Base-by-base conservation (phyloP, 1,140 invertebrate genomes). In the Hydropsyche tenuis region DNA sequence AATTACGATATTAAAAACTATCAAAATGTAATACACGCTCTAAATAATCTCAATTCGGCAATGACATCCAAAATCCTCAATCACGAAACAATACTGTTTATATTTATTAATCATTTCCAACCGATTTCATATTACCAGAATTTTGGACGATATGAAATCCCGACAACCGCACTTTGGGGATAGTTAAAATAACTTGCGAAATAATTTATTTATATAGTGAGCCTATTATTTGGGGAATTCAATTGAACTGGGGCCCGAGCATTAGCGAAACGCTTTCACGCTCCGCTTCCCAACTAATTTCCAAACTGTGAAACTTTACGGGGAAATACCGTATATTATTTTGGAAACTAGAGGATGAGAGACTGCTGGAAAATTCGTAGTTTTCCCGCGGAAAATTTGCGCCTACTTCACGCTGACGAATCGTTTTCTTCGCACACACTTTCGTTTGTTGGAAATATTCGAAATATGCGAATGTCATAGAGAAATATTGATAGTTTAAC, bases 271-370 rank as follows among this genome's bases (percentile, higher is more conserved):
- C 70, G 60, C 60, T 72, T 63, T 64, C 70, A 62, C 70, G 70
- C 56, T 64, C 45, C 70, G 45, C 51, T 64, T 64, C 56, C 30
- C 65, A 72, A 72, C 70, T 72, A 72, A 72, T 72, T 72, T 72
- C 70, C 70, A 45, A 72, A 72, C 53, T 72, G 56, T 46, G 30
- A 62, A 72, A 72, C 25, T 72, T 72, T 62, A 45, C 53, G 70
- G 70, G 30, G 56, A 72, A 72, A 63, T 72, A 46, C 70, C 70
- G 70, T 72, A 72, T 72, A 72, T 72, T 72, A 72, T 69, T n/a
- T 63, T 62, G 70, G 23, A 14, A 60, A 60, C 56, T 37, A 37
- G 30, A 37, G 30, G 46, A 30, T 65, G 45, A 48, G 16, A 60
- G 22, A 9, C 20, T 16, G 46, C 63, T 22, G 6, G 22, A 16